Evolutionary conservation across 2,113 vertebrate species (phyloP).

Genomic region (Sapajus apella): DNA sequence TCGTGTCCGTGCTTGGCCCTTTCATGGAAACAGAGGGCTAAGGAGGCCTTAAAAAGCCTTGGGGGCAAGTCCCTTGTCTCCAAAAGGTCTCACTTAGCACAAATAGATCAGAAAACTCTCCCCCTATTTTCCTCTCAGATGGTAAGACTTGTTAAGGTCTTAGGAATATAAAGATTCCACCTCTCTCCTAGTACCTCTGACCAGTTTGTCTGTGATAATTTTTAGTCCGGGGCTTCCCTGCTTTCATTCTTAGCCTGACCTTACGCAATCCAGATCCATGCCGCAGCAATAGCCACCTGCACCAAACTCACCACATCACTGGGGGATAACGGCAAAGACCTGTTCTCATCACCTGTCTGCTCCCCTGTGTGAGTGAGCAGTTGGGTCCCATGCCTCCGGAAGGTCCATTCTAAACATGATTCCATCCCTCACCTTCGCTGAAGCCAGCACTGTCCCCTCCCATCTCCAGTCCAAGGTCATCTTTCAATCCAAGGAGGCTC

Average conservation of each 20-base stretch:
- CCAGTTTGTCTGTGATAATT: not conserved
- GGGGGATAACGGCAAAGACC: not conserved
- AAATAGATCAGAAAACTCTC: not conserved
- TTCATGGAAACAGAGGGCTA: not conserved
- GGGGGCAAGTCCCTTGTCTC: not conserved
- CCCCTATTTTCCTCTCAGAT: not conserved
- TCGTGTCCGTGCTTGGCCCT: rapidly evolving
- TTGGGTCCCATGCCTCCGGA: not conserved
- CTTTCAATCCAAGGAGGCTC: not conserved
- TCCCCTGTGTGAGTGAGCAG: not conserved
- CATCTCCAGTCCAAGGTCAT: not conserved
- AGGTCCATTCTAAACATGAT: not conserved
- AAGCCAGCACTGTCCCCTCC: not conserved
- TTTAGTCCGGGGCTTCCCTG: not conserved
- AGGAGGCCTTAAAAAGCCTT: not conserved
- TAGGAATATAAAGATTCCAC: not conserved
- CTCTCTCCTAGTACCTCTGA: not conserved
- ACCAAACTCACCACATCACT: not conserved
- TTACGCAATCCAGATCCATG: not conserved
- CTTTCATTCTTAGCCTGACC: not conserved
- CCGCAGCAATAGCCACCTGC: not conserved
- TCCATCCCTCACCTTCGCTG: not conserved
- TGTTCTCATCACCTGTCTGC: not conserved
- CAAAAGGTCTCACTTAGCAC: not conserved
- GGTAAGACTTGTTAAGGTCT: not conserved